Percentiles rank a stretch among this genome's conserved stretches.
These are phyloP conservation scores for Pristionchus entomophagus DNA, from an alignment of 2,888 invertebrate genomes.

Conservation along the genomic window DNA sequence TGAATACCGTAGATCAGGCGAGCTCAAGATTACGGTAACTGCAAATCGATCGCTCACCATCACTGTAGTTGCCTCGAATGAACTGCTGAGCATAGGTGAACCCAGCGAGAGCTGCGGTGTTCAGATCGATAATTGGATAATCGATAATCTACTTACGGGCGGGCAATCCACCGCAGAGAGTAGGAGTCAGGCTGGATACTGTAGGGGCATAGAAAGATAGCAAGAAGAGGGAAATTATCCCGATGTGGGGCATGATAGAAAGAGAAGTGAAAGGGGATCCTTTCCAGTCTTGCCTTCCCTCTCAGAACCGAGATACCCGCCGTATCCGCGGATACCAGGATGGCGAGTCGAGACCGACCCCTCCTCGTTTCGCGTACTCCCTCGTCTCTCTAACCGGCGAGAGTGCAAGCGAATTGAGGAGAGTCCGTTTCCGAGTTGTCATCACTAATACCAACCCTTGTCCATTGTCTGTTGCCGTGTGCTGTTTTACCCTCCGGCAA, in stretches of 20 bases:
- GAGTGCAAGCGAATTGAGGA: too few species aligned
- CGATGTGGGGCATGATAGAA: background rate
- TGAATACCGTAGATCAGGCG: background rate
- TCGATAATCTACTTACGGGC: slow-evolving; percentile 9
- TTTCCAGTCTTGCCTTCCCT: background rate
- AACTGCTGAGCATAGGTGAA: slow-evolving; percentile 12
- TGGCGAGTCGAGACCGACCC: too few species aligned
- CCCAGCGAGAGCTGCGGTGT: background rate
- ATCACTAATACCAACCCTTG: too few species aligned
- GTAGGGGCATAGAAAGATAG: background rate
- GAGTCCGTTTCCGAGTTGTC: too few species aligned
- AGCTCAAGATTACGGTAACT: background rate
- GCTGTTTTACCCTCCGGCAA: background rate
- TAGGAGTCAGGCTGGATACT: background rate
- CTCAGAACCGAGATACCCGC: background rate
- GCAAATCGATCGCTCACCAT: background rate
- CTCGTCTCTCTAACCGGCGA: too few species aligned
- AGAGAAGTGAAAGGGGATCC: background rate
- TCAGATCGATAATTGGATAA: background rate
- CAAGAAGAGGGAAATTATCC: background rate
- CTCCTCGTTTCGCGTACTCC: too few species aligned
- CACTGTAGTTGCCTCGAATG: slow-evolving; percentile 14
- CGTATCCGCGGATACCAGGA: background rate
- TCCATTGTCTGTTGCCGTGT: too few species aligned
- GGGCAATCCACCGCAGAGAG: background rate